phyloP scores from a whole-genome alignment of 2,113 vertebrate species.

The Polyodon spathula region DNA sequence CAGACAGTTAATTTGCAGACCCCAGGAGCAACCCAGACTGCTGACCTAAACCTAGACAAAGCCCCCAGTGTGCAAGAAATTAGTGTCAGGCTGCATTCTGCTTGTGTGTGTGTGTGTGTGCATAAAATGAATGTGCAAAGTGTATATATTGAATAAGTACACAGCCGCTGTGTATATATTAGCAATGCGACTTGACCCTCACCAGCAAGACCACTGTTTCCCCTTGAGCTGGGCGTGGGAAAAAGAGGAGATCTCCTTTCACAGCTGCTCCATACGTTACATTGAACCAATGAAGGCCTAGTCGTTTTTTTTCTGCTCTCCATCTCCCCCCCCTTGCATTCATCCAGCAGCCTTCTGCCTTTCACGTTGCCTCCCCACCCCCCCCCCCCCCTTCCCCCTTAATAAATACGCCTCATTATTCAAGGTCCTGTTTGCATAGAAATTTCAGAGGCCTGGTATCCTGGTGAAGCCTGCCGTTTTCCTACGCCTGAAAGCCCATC shows the following conservation, averaged over 20 bases:
- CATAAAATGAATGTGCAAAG: constrained; percentile 65
- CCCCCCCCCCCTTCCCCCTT: constrained; percentile 47
- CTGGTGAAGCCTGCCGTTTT: constrained; percentile 43
- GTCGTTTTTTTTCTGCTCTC: constrained; percentile 29
- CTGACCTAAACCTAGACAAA: constrained; percentile 43
- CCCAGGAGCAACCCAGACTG: constrained; percentile 17
- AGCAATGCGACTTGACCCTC: constrained; percentile 76
- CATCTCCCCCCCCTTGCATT: constrained; percentile 52
- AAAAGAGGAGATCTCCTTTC: constrained; percentile 85
- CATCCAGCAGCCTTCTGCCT: constrained; percentile 51
- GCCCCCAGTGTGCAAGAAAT: constrained; percentile 46
- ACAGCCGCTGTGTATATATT: constrained; percentile 68
- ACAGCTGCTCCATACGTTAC: constrained; percentile 76
- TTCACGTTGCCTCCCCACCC: constrained; percentile 52
- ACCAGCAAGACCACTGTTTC: constrained; percentile 60
- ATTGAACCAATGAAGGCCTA: constrained; percentile 70
- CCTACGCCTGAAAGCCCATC: constrained; percentile 35
- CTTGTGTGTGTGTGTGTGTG: constrained; percentile 42
- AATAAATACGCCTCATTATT: constrained; percentile 74
- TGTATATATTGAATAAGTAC: constrained; percentile 57
- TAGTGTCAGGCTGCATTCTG: constrained; percentile 47
- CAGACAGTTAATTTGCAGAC: constrained; percentile 54
- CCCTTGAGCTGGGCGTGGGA: constrained; percentile 75
- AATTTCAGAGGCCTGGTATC: constrained; percentile 54
- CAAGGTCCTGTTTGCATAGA: constrained; percentile 51